Conservation (phyloP, 2,113 vertebrate species). For the Saiga tatarica region DNA sequence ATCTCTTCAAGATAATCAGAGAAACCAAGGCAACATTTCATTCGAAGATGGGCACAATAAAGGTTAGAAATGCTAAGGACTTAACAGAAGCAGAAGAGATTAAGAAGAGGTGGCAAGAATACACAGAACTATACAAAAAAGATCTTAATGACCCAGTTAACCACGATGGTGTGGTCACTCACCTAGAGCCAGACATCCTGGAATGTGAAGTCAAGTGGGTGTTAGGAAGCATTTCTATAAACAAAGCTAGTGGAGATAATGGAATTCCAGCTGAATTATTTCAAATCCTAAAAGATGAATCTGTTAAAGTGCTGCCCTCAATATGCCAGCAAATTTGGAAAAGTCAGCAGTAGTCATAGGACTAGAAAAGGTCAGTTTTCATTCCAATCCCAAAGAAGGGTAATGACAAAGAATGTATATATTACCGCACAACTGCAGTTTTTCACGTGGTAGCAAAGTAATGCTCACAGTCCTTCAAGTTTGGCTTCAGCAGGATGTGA, state of each 20-base stretch:
- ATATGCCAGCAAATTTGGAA: background rate
- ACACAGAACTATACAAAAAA: background rate
- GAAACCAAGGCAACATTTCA: background rate
- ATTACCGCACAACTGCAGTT: background rate
- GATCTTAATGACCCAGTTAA: background rate
- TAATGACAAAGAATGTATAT: background rate
- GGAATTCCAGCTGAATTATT: background rate
- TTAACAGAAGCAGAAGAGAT: background rate
- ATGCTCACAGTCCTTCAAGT: background rate
- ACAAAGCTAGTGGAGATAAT: background rate
- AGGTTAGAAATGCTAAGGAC: accelerated
- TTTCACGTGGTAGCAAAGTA: background rate
- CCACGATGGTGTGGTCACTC: background rate
- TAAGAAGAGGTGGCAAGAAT: background rate
- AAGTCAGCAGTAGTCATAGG: background rate
- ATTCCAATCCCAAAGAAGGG: background rate
- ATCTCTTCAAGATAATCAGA: background rate
- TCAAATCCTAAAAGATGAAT: background rate
- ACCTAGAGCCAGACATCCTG: background rate
- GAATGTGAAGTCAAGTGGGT: background rate
- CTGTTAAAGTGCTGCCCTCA: background rate
- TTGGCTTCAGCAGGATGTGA: background rate
- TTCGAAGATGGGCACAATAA: background rate
- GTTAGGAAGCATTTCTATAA: background rate
- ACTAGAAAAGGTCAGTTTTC: background rate